Conservation (phyloP, 2,113 vertebrate species). For the Hymenochirus boettgeri region DNA sequence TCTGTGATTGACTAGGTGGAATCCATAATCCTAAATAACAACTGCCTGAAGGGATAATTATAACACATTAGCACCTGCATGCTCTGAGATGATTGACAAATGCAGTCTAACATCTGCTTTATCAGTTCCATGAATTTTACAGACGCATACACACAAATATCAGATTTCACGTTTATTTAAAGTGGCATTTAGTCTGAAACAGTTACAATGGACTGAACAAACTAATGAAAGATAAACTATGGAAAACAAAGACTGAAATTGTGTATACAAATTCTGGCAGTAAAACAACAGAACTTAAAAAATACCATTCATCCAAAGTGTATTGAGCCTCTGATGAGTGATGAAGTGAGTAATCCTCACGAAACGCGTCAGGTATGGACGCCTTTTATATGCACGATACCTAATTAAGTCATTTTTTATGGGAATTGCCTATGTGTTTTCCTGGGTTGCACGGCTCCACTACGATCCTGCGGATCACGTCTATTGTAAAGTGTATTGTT, state of each 20-base stretch:
- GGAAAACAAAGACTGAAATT: neutral
- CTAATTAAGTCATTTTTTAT: too few species aligned
- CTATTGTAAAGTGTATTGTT: too few species aligned
- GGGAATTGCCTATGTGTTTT: too few species aligned
- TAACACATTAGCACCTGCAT: slow-evolving; percentile 76
- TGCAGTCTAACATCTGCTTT: slow-evolving; percentile 70
- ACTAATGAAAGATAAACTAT: neutral
- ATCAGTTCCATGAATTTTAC: slow-evolving; percentile 66
- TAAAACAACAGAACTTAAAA: too few species aligned
- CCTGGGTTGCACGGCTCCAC: too few species aligned
- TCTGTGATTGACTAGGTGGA: slow-evolving; percentile 79
- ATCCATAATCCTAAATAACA: slow-evolving; percentile 74
- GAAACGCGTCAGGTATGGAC: too few species aligned
- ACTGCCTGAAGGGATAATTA: slow-evolving; percentile 78
- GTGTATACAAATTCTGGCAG: too few species aligned
- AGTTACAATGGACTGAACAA: neutral
- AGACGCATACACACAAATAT: slow-evolving; percentile 44
- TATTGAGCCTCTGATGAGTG: too few species aligned
- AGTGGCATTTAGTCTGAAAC: slow-evolving; percentile 24
- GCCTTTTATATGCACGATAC: too few species aligned
- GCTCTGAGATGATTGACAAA: slow-evolving; percentile 74
- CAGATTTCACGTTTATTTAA: slow-evolving; percentile 24
- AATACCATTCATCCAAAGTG: too few species aligned
- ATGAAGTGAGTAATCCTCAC: too few species aligned
- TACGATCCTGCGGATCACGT: too few species aligned